Base-by-base conservation (phyloP, 2,113 vertebrate species). In the Gulo gulo region DNA sequence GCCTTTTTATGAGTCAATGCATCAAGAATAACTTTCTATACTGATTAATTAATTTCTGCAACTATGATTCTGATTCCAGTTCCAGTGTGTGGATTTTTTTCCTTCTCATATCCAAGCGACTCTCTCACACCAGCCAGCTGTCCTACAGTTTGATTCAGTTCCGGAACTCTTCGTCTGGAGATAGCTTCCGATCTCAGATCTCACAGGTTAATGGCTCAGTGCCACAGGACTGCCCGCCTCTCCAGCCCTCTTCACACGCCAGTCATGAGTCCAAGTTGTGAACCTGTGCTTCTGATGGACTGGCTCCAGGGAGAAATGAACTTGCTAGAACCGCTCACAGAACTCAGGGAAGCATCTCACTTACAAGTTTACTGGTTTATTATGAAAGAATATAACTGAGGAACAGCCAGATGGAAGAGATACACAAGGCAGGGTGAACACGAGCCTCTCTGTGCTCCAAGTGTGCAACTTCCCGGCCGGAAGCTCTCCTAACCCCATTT, bases 401-500 rank as follows among this genome's bases (percentile, higher is more conserved):
- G 36, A 42, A 63, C 8, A 63, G 73, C 42, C n/a, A 81, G 78
- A 52, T 2, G 45, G 57, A 91, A 23, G 76, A 81, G 61, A 55
- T 12, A 45, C 24, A 2, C 12, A 65, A 24, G 24, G 61, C 45
- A 31, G 21, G 34, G 11, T 36, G 13, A 2, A 7, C 13, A n/a
- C 59, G 59, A n/a, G 20, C 11, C 12, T 47, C 39, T 34, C 0
- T 31, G 24, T 16, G 20, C 59, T 50, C 88, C 39, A 34, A 52
- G 36, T 13, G 39, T 8, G n/a, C 0, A 1, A 31, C 23, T 21
- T 69, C 29, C 26, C 4, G 21, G 7, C 18, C 2, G 3, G 78
- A 52, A 81, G 78, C 12, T 31, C 24, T 67, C 76, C 36, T 78
- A 52, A 31, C 26, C 7, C 8, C 1, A 12, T 39, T 34, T 16